Evolutionary conservation across 2,113 vertebrate species (phyloP).

Genomic region (Protomyctophum bolini): DNA sequence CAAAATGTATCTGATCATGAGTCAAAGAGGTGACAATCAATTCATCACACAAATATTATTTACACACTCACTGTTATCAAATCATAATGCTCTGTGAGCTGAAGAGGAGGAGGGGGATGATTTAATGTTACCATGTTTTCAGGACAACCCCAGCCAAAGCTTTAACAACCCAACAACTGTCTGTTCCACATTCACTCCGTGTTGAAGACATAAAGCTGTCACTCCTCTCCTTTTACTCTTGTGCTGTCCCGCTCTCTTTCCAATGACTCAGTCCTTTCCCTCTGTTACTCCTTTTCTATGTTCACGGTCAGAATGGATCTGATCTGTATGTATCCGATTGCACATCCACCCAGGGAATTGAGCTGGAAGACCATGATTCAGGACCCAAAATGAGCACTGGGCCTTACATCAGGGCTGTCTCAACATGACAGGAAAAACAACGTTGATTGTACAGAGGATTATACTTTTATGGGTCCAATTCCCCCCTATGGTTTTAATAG

Average conservation of each 20-base stretch:
- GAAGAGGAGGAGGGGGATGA: neutral
- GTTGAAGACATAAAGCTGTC: conserved; percentile 9
- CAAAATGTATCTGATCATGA: conserved; percentile 30
- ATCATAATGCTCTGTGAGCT: conserved; percentile 19
- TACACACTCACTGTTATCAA: conserved; percentile 29
- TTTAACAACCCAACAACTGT: conserved; percentile 14
- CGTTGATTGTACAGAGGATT: too few species aligned
- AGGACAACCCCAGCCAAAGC: conserved; percentile 24
- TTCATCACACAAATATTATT: conserved; percentile 17
- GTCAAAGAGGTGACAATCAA: conserved; percentile 42
- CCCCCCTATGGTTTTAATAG: too few species aligned
- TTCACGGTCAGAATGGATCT: neutral
- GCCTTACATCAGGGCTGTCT: too few species aligned
- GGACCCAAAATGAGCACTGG: neutral
- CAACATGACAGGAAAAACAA: too few species aligned
- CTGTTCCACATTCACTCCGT: conserved; percentile 6
- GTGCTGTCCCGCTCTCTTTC: neutral
- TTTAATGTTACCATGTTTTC: conserved; percentile 9
- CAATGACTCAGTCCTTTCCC: neutral
- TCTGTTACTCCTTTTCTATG: neutral
- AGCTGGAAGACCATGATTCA: neutral
- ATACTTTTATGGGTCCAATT: too few species aligned
- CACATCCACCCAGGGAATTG: neutral
- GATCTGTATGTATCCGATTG: neutral
- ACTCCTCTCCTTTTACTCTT: neutral